Evolutionary conservation across 2,888 invertebrate genomes (phyloP).

Genomic region (Cryptocephalus primarius): DNA sequence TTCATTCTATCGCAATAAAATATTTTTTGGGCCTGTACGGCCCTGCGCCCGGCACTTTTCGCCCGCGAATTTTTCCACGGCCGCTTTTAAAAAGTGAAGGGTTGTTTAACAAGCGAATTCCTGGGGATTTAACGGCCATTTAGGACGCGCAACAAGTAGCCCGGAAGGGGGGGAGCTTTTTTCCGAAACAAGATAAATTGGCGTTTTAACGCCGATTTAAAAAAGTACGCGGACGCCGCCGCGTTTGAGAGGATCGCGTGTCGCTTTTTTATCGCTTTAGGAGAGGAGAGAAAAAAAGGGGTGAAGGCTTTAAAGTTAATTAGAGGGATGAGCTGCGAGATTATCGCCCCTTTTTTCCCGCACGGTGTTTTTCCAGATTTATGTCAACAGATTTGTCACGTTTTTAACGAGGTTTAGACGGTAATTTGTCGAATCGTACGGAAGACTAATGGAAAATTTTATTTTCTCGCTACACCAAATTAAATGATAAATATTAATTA

Average conservation of each 20-base stretch:
- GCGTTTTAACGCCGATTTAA: conserved; percentile 16
- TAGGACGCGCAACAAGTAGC: conserved; percentile 24
- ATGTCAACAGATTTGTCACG: no score
- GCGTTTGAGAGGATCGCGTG: conserved; percentile 16
- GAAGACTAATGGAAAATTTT: no score
- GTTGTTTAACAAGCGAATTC: conserved; percentile 9
- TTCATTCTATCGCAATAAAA: no score
- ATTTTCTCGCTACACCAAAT: no score
- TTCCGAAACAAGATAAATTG: conserved; percentile 23
- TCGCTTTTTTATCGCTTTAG: conserved; percentile 13
- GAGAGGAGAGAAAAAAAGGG: conserved; percentile 3
- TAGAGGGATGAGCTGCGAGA: conserved; percentile 9
- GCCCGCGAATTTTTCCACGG: conserved; percentile 4
- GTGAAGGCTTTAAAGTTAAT: conserved; percentile 5
- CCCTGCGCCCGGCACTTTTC: no score
- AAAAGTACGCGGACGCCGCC: conserved; percentile 18
- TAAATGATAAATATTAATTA: no score
- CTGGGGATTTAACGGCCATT: conserved; percentile 5
- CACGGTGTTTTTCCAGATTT: no score
- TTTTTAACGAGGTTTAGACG: no score
- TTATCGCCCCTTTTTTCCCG: neutral
- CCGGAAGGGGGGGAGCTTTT: conserved; percentile 15
- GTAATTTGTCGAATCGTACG: no score
- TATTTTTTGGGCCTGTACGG: no score
- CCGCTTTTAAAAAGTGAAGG: conserved; percentile 10